Conservation (phyloP, 2,797 vertebrate genomes). For the Holocentrus rufus region DNA sequence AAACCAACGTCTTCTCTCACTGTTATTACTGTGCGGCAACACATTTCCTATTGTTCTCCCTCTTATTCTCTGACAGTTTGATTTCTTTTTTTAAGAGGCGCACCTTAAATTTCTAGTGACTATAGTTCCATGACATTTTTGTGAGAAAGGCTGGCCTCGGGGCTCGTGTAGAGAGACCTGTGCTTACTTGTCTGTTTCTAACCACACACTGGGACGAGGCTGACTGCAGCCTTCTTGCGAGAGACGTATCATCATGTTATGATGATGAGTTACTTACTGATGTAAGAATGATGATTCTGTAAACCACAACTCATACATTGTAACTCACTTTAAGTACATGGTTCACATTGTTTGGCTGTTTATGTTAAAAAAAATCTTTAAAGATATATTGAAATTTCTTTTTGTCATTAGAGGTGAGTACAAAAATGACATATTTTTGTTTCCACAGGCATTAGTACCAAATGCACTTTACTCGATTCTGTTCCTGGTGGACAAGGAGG, state of each 20-base stretch:
- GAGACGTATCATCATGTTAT: constrained; percentile 66
- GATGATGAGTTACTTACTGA: constrained; percentile 62
- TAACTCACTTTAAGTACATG: constrained; percentile 31
- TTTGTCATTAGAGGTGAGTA: constrained; percentile 10
- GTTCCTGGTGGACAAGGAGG: constrained; percentile 86
- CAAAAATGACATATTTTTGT: constrained; percentile 26
- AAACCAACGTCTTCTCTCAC: constrained; percentile 12
- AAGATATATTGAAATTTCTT: background rate
- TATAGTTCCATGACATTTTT: constrained; percentile 59
- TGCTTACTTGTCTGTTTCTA: constrained; percentile 78
- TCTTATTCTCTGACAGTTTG: constrained; percentile 34
- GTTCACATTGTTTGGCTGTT: constrained; percentile 22
- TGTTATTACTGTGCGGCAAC: constrained; percentile 25
- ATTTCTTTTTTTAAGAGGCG: constrained; percentile 38
- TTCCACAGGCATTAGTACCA: constrained; percentile 78
- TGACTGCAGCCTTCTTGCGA: constrained; percentile 52
- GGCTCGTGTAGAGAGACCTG: constrained; percentile 67
- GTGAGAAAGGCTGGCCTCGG: constrained; percentile 65
- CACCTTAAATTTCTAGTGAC: constrained; percentile 57
- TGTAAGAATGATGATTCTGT: constrained; percentile 52
- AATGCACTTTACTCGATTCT: constrained; percentile 85
- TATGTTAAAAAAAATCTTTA: background rate
- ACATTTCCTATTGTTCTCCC: constrained; percentile 50
- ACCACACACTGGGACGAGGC: constrained; percentile 61
- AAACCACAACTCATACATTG: constrained; percentile 48